These are phyloP conservation scores for Pinctada fucata DNA, from an alignment of 2,888 invertebrate species.

Conservation along the genomic window DNA sequence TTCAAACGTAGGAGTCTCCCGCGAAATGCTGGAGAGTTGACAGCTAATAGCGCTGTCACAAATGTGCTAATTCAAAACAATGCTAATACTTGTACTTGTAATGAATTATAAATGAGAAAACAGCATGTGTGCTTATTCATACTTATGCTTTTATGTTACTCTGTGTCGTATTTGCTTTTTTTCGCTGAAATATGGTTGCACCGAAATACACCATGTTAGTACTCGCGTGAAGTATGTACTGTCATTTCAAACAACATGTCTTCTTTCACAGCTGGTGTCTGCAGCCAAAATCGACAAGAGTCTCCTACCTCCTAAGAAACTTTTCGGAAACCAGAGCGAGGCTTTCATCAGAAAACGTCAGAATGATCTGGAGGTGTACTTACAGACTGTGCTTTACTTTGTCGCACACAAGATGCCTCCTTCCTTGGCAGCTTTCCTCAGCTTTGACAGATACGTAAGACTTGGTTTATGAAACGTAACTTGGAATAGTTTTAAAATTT, in stretches of 20 bases:
- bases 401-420: constrained; percentile 84
- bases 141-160: too few relatives aligned
- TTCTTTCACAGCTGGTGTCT: constrained; percentile 80
- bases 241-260: neutral
- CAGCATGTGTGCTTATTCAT: too few relatives aligned
- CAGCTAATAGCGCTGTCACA: too few relatives aligned
- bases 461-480: neutral
- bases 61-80: too few relatives aligned
- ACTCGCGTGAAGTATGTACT: too few relatives aligned
- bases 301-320: constrained; percentile 93
- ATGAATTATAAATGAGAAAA: too few relatives aligned
- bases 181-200: too few relatives aligned
- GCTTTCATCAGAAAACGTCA: constrained; percentile 91
- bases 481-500: neutral
- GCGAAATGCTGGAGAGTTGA: too few relatives aligned
- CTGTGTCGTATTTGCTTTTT: too few relatives aligned
- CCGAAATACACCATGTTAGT: too few relatives aligned
- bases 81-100: too few relatives aligned
- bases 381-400: constrained; percentile 85
- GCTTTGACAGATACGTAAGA: constrained; percentile 87
- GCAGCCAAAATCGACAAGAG: constrained; percentile 90
- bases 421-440: constrained; percentile 89
- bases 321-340: constrained; percentile 92
- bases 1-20: too few relatives aligned
- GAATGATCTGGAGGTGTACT: constrained; percentile 87